Base-by-base conservation (phyloP, 2,888 invertebrate genomes). In the Parnassius mnemosyne region DNA sequence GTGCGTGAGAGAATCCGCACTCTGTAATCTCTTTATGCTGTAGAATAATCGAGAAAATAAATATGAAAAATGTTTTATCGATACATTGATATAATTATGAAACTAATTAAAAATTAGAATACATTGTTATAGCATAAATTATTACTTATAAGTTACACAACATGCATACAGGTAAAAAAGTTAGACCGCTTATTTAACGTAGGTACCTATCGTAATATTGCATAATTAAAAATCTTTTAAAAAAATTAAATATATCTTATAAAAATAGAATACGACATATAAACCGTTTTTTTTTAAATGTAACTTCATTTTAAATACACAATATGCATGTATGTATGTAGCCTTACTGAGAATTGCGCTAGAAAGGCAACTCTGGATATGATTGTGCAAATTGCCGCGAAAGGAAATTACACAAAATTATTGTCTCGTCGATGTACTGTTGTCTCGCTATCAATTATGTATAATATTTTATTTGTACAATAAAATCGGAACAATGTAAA, bases 401-500 rank as follows among this genome's bases (percentile, higher is more conserved):
- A 84, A 83, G 84, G 80, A 85, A 85, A 84, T 84, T 80, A 81
- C 77, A 78, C 73, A 75, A 77, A 84, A 85, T 84, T 84, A 84
- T 80, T 81, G 78, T 81, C 77, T 81, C 76, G 75, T 60, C 68
- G 54, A 65, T 68, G 65, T 67, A 67, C 66, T 63, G 68, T 65
- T 61, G 66, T 68, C n/a, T n/a, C 11, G 43, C 58, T 57, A 55
- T 54, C 61, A 61, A 61, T 58, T 65, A 51, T 63, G 53, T 60
- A 65, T 67, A 34, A 34, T 34, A 34, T 34, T 56, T 61, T 52
- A 53, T 47, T 12, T 46, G 46, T 12, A 25, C 50, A 55, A 60
- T 50, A 53, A 16, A 12, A 50, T 11, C 2, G 13, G 12, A 20
- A 57, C 46, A 56, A 34, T 20, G 53, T 53, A 47, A 60, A 57